A percentile compares a stretch with the other conserved stretches of the same genome.
Evolutionary conservation across 2,797 vertebrate genomes (phyloP).

Genomic region (Hozukius guyotensis): DNA sequence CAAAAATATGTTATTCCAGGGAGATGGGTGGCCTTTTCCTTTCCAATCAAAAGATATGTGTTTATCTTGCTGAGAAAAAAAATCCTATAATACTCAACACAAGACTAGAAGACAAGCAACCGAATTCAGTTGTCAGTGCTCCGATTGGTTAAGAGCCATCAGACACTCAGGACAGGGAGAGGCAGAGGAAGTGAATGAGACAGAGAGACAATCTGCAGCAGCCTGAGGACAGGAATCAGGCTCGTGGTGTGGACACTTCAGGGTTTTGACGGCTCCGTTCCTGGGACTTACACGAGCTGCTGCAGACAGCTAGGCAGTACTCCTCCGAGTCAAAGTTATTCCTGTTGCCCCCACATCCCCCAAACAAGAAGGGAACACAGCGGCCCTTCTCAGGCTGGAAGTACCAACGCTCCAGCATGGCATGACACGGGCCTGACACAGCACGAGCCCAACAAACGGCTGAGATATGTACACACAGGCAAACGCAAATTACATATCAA

Average conservation of each 20-base stretch:
- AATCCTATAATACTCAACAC: not conserved
- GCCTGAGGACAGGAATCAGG: conserved; percentile 58
- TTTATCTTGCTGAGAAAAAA: conserved; percentile 8
- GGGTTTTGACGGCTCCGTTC: conserved; percentile 21
- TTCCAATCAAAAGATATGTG: not conserved
- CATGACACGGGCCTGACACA: conserved; percentile 92
- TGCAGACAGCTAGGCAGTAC: conserved; percentile 97
- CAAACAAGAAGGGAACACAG: conserved; percentile 97
- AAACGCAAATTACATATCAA: conserved; percentile 41
- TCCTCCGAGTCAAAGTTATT: conserved; percentile 99
- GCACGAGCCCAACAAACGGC: conserved; percentile 97
- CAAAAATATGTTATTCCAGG: not conserved
- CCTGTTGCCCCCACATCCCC: conserved; percentile 98
- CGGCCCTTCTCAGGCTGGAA: conserved; percentile 91
- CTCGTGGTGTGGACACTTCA: conserved; percentile 19
- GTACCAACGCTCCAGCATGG: conserved; percentile 96
- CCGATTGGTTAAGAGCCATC: conserved; percentile 50
- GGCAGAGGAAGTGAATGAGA: conserved; percentile 17
- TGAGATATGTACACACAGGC: conserved; percentile 76
- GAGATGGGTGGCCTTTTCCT: not conserved
- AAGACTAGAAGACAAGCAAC: not conserved
- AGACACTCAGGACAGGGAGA: conserved; percentile 23
- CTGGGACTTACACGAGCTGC: conserved; percentile 95
- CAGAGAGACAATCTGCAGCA: conserved; percentile 36
- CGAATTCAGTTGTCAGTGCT: conserved; percentile 40